Percentiles rank a stretch among this genome's conserved stretches.
Evolutionary conservation across 2,888 invertebrate genomes (phyloP).

Genomic region (Limnephilus lunatus): DNA sequence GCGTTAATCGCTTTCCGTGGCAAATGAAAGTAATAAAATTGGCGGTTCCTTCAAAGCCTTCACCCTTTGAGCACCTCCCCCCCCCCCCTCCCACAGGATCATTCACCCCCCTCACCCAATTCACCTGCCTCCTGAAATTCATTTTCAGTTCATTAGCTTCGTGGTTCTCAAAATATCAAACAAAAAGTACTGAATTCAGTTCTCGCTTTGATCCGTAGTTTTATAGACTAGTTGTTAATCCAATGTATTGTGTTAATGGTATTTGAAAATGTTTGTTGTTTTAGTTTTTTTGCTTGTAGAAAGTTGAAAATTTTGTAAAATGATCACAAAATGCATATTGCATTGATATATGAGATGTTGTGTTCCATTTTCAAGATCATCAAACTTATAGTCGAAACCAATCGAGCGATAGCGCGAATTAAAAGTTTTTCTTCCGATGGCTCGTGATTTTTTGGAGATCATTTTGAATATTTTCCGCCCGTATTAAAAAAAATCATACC

Average conservation of each 20-base stretch:
- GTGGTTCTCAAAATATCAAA: neutral
- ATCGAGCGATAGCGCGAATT: too few species aligned
- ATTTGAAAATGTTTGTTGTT: neutral
- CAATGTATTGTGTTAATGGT: neutral
- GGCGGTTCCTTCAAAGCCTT: slow-evolving; percentile 43
- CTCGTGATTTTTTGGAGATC: too few species aligned
- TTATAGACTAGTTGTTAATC: neutral
- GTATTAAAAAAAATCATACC: too few species aligned
- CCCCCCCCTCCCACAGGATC: neutral
- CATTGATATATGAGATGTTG: too few species aligned
- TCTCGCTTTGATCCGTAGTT: neutral
- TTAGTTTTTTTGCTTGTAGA: neutral
- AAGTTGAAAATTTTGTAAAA: neutral
- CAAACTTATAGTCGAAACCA: too few species aligned
- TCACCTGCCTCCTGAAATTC: slow-evolving; percentile 56
- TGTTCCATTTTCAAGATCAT: too few species aligned
- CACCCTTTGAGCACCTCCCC: slow-evolving; percentile 29
- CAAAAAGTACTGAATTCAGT: neutral
- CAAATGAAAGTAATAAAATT: slow-evolving; percentile 58
- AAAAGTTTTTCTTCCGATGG: too few species aligned
- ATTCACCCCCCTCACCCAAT: slow-evolving; percentile 13
- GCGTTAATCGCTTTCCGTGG: slow-evolving; percentile 57
- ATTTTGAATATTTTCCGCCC: too few species aligned
- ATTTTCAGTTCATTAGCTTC: slow-evolving; percentile 57
- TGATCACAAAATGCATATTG: neutral